These are phyloP conservation scores for Drosophila santomea DNA, from an alignment of 1,140 invertebrate genomes.

Conservation along the genomic window DNA sequence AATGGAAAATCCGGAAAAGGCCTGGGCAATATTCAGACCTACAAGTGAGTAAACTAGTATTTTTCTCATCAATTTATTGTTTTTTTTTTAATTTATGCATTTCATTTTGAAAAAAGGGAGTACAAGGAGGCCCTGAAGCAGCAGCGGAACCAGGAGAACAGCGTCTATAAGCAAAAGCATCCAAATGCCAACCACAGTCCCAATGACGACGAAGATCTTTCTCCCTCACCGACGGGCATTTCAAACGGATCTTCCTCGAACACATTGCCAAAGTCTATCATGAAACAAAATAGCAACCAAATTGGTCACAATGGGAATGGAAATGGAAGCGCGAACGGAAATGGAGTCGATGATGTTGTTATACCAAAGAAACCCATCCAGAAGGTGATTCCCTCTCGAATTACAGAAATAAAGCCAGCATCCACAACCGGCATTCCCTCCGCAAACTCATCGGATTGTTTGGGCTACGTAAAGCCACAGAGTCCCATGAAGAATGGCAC, in stretches of 20 bases:
- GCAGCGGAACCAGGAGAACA: constrained; percentile 91
- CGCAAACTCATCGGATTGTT: constrained; percentile 72
- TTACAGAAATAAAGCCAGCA: constrained; percentile 74
- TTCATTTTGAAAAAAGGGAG: constrained; percentile 86
- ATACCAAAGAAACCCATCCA: constrained; percentile 87
- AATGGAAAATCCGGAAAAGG: constrained; percentile 89
- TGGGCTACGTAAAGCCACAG: constrained; percentile 89
- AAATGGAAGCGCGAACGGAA: constrained; percentile 35
- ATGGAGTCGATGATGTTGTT: constrained; percentile 74
- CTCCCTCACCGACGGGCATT: constrained; percentile 26
- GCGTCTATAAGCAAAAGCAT: constrained; percentile 87
- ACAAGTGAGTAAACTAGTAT: constrained; percentile 87
- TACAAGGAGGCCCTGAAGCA: constrained; percentile 94
- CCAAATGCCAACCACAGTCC: constrained; percentile 73
- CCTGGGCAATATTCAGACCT: constrained; percentile 92
- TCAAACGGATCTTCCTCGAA: constrained; percentile 43
- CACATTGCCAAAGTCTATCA: constrained; percentile 79
- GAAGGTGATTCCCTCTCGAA: constrained; percentile 86
- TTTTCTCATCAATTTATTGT: too few species aligned
- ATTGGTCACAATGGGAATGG: constrained; percentile 47
- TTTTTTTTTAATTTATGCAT: too few species aligned
- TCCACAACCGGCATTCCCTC: constrained; percentile 41
- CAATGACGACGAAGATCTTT: constrained; percentile 59
- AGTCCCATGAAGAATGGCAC: constrained; percentile 87
- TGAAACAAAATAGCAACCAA: constrained; percentile 68